Evolutionary conservation across 2,113 vertebrate species (phyloP).

Genomic region (Entosphenus tridentatus): DNA sequence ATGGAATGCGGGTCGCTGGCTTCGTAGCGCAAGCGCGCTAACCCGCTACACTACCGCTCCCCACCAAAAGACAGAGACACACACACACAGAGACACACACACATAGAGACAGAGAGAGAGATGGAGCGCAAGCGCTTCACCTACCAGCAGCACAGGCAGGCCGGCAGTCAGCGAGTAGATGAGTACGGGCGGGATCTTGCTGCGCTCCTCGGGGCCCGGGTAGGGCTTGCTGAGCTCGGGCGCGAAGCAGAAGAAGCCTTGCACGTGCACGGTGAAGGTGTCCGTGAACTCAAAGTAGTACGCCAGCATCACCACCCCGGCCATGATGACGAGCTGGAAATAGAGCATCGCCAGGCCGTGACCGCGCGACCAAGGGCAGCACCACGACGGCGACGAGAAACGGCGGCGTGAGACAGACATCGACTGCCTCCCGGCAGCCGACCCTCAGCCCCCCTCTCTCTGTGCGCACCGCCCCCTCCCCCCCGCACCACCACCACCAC

Average conservation of each 20-base stretch:
- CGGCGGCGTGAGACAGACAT: too few species aligned
- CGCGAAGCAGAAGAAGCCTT: slow-evolving; percentile 97
- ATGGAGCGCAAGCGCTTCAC: slow-evolving; percentile 19
- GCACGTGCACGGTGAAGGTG: slow-evolving; percentile 75
- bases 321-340: slow-evolving; percentile 97
- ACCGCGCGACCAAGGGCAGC: not conserved
- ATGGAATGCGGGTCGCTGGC: too few species aligned
- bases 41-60: too few species aligned
- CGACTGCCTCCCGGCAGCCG: too few species aligned
- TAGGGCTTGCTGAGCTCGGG: slow-evolving; percentile 91
- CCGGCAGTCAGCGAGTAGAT: slow-evolving; percentile 80
- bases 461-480: too few species aligned
- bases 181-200: slow-evolving; percentile 67
- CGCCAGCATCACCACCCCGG: slow-evolving; percentile 71
- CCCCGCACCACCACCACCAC: too few species aligned
- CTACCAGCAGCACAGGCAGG: slow-evolving; percentile 58
- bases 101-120: too few species aligned
- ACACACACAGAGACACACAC: too few species aligned
- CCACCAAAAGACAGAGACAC: too few species aligned
- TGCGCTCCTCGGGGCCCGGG: slow-evolving; percentile 64
- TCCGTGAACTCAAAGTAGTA: slow-evolving; percentile 98
- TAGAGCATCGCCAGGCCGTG: slow-evolving; percentile 36
- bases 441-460: too few species aligned
- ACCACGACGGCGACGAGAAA: too few species aligned
- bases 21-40: too few species aligned